A percentile compares a stretch with the other conserved stretches of the same genome.
phyloP scores from a whole-genome alignment of 1,140 invertebrate species.

The Apocrypta bakeri region DNA sequence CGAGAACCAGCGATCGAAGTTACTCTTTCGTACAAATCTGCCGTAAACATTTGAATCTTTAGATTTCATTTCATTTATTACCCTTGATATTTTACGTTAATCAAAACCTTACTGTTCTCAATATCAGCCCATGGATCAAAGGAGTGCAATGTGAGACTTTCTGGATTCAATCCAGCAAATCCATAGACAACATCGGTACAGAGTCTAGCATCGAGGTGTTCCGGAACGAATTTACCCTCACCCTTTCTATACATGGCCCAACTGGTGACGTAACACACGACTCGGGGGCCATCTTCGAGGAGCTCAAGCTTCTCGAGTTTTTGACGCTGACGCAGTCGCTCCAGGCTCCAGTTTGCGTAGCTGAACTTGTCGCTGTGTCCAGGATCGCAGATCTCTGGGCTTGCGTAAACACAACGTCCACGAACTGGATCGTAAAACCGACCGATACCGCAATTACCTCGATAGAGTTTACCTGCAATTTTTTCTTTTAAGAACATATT shows the following conservation, averaged over 20 bases:
- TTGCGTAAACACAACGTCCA: constrained; percentile 59
- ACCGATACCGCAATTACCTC: constrained; percentile 63
- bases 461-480: constrained; percentile 60
- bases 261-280: constrained; percentile 91
- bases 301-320: constrained; percentile 59
- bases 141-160: constrained; percentile 82
- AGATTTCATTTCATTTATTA: not conserved
- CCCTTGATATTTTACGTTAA: not conserved
- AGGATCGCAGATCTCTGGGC: constrained; percentile 62
- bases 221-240: constrained; percentile 89
- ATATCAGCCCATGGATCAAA: constrained; percentile 91
- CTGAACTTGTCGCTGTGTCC: constrained; percentile 55
- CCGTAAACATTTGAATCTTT: constrained; percentile 22
- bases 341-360: constrained; percentile 41
- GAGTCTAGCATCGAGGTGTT: constrained; percentile 85
- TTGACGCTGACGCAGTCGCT: constrained; percentile 55
- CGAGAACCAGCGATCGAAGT: constrained; percentile 79
- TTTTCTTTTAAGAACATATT: not conserved
- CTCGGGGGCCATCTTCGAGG: constrained; percentile 69
- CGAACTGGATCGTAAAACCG: constrained; percentile 60
- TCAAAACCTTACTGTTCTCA: constrained; percentile 82
- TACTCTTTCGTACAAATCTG: constrained; percentile 82
- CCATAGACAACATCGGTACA: constrained; percentile 94
- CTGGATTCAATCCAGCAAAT: constrained; percentile 89
- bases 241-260: constrained; percentile 91